phyloP scores from a whole-genome alignment of 2,888 invertebrate genomes.

The Eledona agricola region DNA sequence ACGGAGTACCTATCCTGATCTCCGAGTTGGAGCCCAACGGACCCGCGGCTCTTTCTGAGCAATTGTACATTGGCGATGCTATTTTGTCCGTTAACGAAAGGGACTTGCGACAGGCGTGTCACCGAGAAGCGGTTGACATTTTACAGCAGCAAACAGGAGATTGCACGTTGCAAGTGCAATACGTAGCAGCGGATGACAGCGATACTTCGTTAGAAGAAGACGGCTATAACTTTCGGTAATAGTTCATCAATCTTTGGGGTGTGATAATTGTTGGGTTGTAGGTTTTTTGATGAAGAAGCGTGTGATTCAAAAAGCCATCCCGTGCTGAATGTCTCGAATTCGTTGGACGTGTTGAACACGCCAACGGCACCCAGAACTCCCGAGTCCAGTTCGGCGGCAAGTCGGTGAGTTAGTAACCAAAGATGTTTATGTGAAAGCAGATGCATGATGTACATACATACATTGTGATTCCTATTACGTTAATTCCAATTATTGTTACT shows the following conservation, averaged over 20 bases:
- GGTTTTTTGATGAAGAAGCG: constrained; percentile 64
- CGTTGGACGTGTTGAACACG: constrained; percentile 65
- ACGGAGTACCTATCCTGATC: constrained; percentile 85
- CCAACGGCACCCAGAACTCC: constrained; percentile 75
- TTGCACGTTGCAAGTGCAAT: constrained; percentile 80
- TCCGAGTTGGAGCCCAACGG: constrained; percentile 83
- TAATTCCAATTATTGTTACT: constrained; percentile 20
- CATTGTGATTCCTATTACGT: constrained; percentile 30
- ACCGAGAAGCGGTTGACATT: constrained; percentile 82
- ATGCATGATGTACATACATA: constrained; percentile 32
- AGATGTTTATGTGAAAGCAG: constrained; percentile 16
- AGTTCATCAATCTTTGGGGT: constrained; percentile 6
- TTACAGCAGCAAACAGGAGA: constrained; percentile 81
- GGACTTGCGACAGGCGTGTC: constrained; percentile 80
- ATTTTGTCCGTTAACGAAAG: constrained; percentile 82
- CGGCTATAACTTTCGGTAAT: constrained; percentile 64
- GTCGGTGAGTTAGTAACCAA: constrained; percentile 58
- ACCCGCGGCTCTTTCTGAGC: constrained; percentile 77
- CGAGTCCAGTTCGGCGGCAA: constrained; percentile 61
- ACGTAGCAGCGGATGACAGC: constrained; percentile 75
- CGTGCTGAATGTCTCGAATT: constrained; percentile 59
- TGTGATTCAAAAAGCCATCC: constrained; percentile 57
- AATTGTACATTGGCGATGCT: constrained; percentile 84
- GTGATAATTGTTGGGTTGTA: constrained; percentile 37
- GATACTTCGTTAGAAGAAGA: constrained; percentile 73